Base-by-base conservation (phyloP, 2,888 invertebrate species). In the Petrophora chlorosata region DNA sequence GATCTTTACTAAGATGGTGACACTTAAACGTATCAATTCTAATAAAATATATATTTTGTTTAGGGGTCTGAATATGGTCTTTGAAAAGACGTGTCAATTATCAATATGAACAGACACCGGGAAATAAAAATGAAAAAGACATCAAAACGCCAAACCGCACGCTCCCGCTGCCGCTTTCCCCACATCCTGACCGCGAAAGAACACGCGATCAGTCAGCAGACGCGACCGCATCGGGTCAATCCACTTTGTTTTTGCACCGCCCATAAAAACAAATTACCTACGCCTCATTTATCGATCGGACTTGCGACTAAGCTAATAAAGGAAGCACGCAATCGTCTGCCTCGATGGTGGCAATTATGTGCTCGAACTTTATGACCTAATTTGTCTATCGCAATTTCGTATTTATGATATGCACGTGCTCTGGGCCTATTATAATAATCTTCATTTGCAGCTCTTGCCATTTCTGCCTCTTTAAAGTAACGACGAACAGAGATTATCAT, bases 231-330 rank as follows among this genome's bases (percentile, higher is more conserved):
- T 63, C 80, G 67, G 87, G 88, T 87, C 88, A 86, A 79, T 87
- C 85, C 86, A 83, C 87, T 88, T 83, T 81, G 85, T 88, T 87
- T 88, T 87, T 86, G 87, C 87, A 76, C 69, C 77, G 79, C 65
- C 52, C 74, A 83, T 85, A 84, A 85, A 86, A 84, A 84, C 81
- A 80, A 83, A 87, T 85, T 85, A 80, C 81, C 74, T 66, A 76
- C 78, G 77, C 80, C 76, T 83, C 80, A 81, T 81, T 79, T 82
- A 86, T 86, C 82, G 87, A 87, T 84, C 76, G 75, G 73, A 78
- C 80, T 79, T 79, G 75, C 78, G 73, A 82, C 81, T 81, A 78
- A 80, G 80, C 73, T 78, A 82, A 85, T 85, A 84, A 80, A 78
- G 46, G 61, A 60, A 67, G 59, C 66, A 73, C 64, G 67, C 68